Base-by-base conservation (phyloP, 2,113 vertebrate species). In the Chamaea fasciata region DNA sequence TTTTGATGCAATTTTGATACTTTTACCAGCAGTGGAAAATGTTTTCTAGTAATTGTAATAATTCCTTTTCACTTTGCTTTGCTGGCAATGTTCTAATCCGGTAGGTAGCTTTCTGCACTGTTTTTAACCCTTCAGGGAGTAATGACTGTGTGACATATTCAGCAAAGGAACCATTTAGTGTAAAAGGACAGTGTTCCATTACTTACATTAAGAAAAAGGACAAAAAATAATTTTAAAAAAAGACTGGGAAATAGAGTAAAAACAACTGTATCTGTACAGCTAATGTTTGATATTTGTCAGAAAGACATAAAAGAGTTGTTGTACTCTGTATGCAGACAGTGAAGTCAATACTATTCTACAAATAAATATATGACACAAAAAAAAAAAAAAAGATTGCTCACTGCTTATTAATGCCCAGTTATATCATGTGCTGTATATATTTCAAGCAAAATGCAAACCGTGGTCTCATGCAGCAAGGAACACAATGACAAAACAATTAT, bases 111-210 rank as follows among this genome's bases (percentile, higher is more conserved):
- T 83, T 94, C 71, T 73, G 22, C 57, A 46, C 70, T 90, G 83
- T 91, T 95, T 95, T 94, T 81, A 91, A 91, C 78, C 75, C 83
- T 84, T 71, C 82, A 74, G 95, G 82, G 82, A 96, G 62, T 73
- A 90, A 89, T 33, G 71, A 81, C 50, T 75, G 60, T 81, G 92
- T 78, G 84, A 94, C 63, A 93, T 60, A 90, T 73, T 92, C 83
- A 76, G 71, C 57, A 80, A 83, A 91, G 52, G 47, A 88, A 60
- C 19, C 60, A 85, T 85, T 94, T 95, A 93, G 78, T 84, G 73
- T 87, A 80, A 88, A 95, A 90, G 64, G 87, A 94, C 92, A 78
- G 76, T 86, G 56, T 57, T 89, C 85, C 83, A 94, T 92, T 93
- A 95, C 37, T 94, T 90, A 83, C 64, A 86, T 52, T 81, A 90